These are phyloP conservation scores for Acrocera orbiculus DNA, from an alignment of 2,888 invertebrate genomes.

Conservation along the genomic window DNA sequence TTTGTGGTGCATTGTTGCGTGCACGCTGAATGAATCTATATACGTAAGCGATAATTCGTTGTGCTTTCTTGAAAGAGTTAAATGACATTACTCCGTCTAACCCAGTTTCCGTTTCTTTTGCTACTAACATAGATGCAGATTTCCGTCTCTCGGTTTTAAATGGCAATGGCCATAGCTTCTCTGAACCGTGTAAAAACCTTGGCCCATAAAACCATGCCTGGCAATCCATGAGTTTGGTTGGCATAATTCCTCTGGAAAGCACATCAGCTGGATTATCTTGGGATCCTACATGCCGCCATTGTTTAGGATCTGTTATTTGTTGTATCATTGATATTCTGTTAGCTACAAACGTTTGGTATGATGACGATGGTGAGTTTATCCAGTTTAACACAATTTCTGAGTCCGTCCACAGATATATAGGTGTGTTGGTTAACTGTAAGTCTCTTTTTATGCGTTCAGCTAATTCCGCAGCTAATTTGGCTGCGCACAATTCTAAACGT, in stretches of 20 bases:
- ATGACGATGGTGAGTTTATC: no score
- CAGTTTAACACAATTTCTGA: no score
- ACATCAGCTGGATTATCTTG: conserved; percentile 11
- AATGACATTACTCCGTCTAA: no score
- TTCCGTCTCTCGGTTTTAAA: no score
- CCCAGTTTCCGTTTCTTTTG: no score
- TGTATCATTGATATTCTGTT: conserved; percentile 11
- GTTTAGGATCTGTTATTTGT: background rate
- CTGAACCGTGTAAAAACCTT: background rate
- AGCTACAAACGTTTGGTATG: conserved; percentile 11
- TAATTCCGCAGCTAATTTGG: conserved; percentile 4
- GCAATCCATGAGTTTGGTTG: conserved; percentile 4
- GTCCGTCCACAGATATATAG: no score
- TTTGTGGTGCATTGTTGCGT: no score
- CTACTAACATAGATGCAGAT: no score
- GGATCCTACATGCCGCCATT: conserved; percentile 12
- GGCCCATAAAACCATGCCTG: conserved; percentile 13
- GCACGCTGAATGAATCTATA: no score
- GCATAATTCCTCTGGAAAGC: conserved; percentile 10
- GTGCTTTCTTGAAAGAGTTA: no score
- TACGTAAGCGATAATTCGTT: no score
- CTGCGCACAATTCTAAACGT: conserved; percentile 13
- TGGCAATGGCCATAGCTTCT: background rate
- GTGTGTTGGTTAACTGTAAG: background rate
- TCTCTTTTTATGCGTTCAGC: background rate